phyloP scores from a whole-genome alignment of 1,140 invertebrate species.

The Dufourea novaeangliae region DNA sequence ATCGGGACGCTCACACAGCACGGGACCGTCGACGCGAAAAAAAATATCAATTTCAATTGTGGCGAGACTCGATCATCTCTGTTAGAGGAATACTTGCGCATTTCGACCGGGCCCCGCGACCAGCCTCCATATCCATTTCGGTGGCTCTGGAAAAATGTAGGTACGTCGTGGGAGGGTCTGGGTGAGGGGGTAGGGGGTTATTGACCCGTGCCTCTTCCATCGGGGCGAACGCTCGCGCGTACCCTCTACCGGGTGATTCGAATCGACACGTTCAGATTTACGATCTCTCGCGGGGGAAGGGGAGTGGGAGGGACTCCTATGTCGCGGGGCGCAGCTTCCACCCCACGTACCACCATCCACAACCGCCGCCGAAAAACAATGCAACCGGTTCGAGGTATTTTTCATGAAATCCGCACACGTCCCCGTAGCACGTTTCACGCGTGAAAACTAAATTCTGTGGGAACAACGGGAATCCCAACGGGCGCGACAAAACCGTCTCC shows the following conservation, averaged over 20 bases:
- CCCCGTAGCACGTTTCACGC: conserved; percentile 15
- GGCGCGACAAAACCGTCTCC: conserved; percentile 23
- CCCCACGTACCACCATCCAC: background rate
- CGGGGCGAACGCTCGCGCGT: conserved; percentile 44
- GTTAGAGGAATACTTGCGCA: conserved; percentile 64
- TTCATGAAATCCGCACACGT: conserved; percentile 52
- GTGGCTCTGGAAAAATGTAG: conserved; percentile 70
- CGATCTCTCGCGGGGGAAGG: conserved; percentile 35
- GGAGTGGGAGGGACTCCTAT: background rate
- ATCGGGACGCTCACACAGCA: background rate
- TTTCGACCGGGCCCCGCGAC: conserved; percentile 60
- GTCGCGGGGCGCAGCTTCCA: too few relatives aligned
- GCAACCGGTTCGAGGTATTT: conserved; percentile 42
- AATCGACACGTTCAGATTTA: conserved; percentile 68
- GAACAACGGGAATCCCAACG: conserved; percentile 22
- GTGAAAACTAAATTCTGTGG: conserved; percentile 60
- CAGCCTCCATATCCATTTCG: conserved; percentile 65
- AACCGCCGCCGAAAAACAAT: conserved; percentile 20
- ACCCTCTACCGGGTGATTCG: conserved; percentile 67
- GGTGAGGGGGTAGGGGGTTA: too few relatives aligned
- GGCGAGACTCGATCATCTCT: conserved; percentile 72
- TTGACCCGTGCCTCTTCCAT: conserved; percentile 63
- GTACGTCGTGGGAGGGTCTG: too few relatives aligned
- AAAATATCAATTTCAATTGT: conserved; percentile 75
- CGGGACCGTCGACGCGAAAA: conserved; percentile 28